Evolutionary conservation across 2,888 invertebrate genomes (phyloP), one percentile per base, ranked within the genome.

Genomic region (Tinea pellionella): DNA sequence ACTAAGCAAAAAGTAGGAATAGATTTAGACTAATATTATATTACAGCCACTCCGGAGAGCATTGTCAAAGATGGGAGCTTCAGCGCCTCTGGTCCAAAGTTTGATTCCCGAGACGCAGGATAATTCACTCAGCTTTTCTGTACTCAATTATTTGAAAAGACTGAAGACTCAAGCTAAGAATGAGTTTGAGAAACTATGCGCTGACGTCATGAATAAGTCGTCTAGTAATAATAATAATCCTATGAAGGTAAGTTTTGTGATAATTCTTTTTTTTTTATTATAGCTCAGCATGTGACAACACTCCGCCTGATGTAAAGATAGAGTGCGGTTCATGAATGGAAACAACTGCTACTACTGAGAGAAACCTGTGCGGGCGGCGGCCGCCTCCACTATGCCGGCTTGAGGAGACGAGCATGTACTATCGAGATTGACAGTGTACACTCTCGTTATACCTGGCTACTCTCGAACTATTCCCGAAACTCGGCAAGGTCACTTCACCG

Each of bases 161-260:
- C 89, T 98, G 68, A 99, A 99, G 86, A 97, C 96, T 78, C 94
- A 96, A 77, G 97, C 96, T 16, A 96, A 96, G 80, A 90, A 92
- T 60, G 96, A 96, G 76, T 96, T 95, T 72, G 96, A 96, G 75
- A 92, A 94, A 72, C 88, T 96, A 47, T 96, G 96, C 68, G 91
- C 92, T 63, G 94, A 94, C 70, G 93, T 94, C 63, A 90, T 92
- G 66, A 92, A 92, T 65, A 91, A 92, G 75, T 79, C 90, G 67
- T 78, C 89, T 67, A 75, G 77, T 71, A 77, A 83, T 75, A 24
- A 24, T 24, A 24, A 83, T 75, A 86, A 80, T 65, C 78, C 73
- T 62, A 88, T 89, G 61, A 89, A 88, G 80, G 89, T 89, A 69
- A 69, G 65, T 58, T 51, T 11, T 53, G 15, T 47, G 18, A n/a